A percentile compares a stretch with the other conserved stretches of the same genome.
Evolutionary conservation across 1,140 invertebrate species (phyloP).

Genomic region (Aphelenchoides besseyi): DNA sequence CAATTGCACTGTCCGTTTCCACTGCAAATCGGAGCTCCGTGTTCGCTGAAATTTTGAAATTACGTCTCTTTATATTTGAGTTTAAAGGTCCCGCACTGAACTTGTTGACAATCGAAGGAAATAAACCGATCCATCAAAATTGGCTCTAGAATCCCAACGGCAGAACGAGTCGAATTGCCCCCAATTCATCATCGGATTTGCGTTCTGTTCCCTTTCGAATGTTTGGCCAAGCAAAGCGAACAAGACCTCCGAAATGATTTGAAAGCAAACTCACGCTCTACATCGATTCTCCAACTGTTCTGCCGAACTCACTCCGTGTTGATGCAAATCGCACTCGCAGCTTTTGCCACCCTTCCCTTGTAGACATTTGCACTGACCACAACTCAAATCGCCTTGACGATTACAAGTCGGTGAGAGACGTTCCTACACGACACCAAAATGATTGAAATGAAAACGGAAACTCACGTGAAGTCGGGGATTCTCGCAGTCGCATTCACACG

Average conservation of each 20-base stretch:
- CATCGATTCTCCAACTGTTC: conserved; percentile 52
- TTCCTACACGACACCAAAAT: conserved; percentile 26
- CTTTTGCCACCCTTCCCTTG: conserved; percentile 45
- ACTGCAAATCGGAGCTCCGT: conserved; percentile 26
- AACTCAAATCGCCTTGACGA: conserved; percentile 50
- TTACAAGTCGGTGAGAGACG: conserved; percentile 46
- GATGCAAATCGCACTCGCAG: conserved; percentile 58
- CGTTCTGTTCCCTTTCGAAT: neutral
- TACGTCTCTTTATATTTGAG: neutral
- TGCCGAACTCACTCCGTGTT: conserved; percentile 51
- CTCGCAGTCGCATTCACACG: conserved; percentile 62
- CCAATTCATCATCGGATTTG: conserved; percentile 3
- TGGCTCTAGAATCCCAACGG: no score
- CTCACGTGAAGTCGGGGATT: conserved; percentile 45
- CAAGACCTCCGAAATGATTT: neutral
- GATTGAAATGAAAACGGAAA: conserved; percentile 1
- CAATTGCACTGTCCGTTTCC: conserved; percentile 37
- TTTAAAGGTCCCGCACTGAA: neutral
- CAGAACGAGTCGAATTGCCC: neutral
- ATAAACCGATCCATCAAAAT: neutral
- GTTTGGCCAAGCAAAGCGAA: neutral
- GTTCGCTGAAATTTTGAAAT: conserved; percentile 12
- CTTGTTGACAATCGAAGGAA: neutral
- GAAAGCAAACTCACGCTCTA: conserved; percentile 43
- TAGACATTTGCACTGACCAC: conserved; percentile 57